Conservation (phyloP, 1,140 invertebrate genomes). For the Drosophila bocqueti region DNA sequence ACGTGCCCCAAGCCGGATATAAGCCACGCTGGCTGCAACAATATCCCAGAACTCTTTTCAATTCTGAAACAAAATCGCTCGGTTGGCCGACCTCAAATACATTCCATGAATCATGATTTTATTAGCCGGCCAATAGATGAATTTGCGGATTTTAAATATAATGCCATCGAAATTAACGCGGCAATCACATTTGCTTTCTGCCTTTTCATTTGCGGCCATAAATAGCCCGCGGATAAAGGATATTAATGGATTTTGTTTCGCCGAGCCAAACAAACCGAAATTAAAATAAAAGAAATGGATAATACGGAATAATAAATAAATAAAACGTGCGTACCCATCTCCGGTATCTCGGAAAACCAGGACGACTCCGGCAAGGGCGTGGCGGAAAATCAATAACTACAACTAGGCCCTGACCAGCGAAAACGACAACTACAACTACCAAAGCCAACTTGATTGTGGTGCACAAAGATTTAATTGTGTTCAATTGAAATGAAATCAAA, state of each 20-base stretch:
- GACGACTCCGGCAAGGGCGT: conserved; percentile 18
- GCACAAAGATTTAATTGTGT: conserved; percentile 71
- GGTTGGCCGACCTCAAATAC: conserved; percentile 35
- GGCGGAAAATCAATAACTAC: conserved; percentile 59
- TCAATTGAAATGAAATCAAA: conserved; percentile 67
- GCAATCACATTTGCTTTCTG: conserved; percentile 61
- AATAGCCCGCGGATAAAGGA: conserved; percentile 69
- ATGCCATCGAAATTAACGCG: conserved; percentile 61
- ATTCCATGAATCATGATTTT: conserved; percentile 55
- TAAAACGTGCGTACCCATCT: conserved; percentile 38
- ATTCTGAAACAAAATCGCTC: conserved; percentile 35
- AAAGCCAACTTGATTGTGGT: conserved; percentile 58
- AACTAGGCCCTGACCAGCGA: conserved; percentile 27
- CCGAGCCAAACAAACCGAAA: conserved; percentile 28
- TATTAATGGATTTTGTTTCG: conserved; percentile 73
- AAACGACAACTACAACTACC: conserved; percentile 47
- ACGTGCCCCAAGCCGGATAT: conserved; percentile 76
- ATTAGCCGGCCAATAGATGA: conserved; percentile 54
- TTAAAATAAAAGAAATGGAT: conserved; percentile 39
- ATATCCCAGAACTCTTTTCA: conserved; percentile 51
- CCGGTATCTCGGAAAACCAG: conserved; percentile 4
- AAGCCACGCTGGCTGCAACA: conserved; percentile 66
- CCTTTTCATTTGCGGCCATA: conserved; percentile 58
- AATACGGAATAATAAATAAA: conserved; percentile 64
- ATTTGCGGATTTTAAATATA: conserved; percentile 56